Evolutionary conservation across 2,888 invertebrate species (phyloP).

Genomic region (Crocallis elinguaria): DNA sequence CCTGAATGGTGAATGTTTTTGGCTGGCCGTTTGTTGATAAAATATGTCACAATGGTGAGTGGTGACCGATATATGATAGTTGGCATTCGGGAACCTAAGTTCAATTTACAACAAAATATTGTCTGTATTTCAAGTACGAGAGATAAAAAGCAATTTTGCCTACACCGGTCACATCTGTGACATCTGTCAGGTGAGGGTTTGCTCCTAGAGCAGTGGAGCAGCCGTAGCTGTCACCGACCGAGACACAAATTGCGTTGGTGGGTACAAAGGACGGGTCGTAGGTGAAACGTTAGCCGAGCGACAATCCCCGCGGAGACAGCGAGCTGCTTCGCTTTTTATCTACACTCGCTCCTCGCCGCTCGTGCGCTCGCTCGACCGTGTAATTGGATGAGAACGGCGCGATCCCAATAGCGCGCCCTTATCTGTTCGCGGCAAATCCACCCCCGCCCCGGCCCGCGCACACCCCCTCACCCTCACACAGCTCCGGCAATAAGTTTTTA

Average conservation of each 20-base stretch:
- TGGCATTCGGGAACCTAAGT: no score
- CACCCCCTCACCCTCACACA: slow-evolving; percentile 55
- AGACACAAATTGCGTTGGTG: slow-evolving; percentile 54
- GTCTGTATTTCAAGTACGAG: neutral
- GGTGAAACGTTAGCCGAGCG: slow-evolving; percentile 79
- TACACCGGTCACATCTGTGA: slow-evolving; percentile 21
- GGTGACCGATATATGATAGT: no score
- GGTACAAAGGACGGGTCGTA: slow-evolving; percentile 65
- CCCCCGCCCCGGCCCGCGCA: slow-evolving; percentile 54
- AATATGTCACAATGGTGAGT: neutral
- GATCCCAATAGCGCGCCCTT: slow-evolving; percentile 84
- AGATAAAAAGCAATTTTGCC: slow-evolving; percentile 21
- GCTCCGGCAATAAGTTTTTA: slow-evolving; percentile 82
- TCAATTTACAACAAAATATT: neutral
- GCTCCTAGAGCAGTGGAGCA: slow-evolving; percentile 20
- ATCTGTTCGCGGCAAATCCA: slow-evolving; percentile 83
- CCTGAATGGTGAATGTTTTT: slow-evolving; percentile 1
- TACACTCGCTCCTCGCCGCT: slow-evolving; percentile 72
- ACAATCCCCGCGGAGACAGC: slow-evolving; percentile 82
- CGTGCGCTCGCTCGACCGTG: slow-evolving; percentile 83
- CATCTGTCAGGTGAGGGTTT: slow-evolving; percentile 24
- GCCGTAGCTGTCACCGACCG: slow-evolving; percentile 44
- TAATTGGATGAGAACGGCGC: slow-evolving; percentile 85
- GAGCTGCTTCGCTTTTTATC: slow-evolving; percentile 78
- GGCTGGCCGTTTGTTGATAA: neutral